Evolutionary conservation across 2,113 vertebrate species (phyloP).

Genomic region (Raphicerus campestris): DNA sequence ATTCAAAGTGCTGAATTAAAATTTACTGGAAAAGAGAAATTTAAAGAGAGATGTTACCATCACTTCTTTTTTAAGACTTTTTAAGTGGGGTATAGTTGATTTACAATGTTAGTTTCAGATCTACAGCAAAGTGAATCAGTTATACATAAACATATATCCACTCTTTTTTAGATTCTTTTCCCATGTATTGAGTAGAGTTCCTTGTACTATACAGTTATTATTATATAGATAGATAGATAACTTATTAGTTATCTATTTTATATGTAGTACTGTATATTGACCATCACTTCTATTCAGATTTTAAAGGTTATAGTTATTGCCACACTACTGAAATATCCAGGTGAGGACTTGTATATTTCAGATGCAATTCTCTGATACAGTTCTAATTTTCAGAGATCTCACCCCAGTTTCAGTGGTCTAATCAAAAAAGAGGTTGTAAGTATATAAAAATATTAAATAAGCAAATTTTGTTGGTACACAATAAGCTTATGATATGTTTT

Average conservation of each 20-base stretch:
- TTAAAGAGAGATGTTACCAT: background rate
- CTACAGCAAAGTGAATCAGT: background rate
- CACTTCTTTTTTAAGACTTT: background rate
- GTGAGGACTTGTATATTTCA: background rate
- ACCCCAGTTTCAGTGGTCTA: background rate
- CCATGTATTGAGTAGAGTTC: background rate
- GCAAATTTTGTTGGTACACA: background rate
- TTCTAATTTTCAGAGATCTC: background rate
- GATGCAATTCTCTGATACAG: background rate
- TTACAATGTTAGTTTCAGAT: background rate
- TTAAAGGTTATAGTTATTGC: background rate
- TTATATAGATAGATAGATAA: no score
- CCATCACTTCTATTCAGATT: background rate
- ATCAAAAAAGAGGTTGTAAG: background rate
- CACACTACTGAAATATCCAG: background rate
- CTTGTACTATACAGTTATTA: background rate
- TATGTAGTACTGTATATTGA: background rate
- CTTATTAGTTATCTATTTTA: background rate
- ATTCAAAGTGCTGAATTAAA: background rate
- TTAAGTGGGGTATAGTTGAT: background rate
- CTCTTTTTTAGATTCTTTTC: background rate
- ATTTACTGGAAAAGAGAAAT: conserved; percentile 24
- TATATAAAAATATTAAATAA: background rate
- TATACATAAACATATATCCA: background rate
- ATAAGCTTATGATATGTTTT: background rate